These are phyloP conservation scores for Chrysomela aeneicollis DNA, from an alignment of 2,888 invertebrate species.

Conservation along the genomic window DNA sequence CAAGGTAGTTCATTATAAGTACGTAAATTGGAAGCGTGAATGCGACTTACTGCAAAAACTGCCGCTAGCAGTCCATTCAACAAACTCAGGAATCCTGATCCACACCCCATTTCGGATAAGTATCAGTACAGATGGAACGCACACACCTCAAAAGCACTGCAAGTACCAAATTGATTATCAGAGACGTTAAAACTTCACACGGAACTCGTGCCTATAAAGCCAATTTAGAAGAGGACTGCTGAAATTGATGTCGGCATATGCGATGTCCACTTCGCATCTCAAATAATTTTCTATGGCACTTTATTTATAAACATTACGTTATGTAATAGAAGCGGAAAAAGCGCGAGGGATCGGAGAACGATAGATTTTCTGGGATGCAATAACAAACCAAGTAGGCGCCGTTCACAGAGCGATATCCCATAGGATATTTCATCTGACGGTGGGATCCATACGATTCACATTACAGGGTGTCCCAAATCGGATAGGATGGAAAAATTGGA, in stretches of 20 bases:
- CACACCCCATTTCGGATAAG: constrained; percentile 8
- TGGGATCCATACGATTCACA: too few species aligned
- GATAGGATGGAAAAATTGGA: too few species aligned
- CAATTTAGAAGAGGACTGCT: constrained; percentile 3
- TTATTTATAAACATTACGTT: constrained; percentile 22
- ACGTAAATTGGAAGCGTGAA: background rate
- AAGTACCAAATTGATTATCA: too few species aligned
- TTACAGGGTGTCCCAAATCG: too few species aligned
- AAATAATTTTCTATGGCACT: too few species aligned
- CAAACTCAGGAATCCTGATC: constrained; percentile 12
- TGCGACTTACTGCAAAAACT: constrained; percentile 17
- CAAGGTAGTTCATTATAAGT: too few species aligned
- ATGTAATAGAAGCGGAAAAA: constrained; percentile 3
- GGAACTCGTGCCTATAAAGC: background rate
- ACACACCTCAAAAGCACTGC: too few species aligned
- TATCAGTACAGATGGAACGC: background rate
- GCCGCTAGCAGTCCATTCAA: constrained; percentile 13
- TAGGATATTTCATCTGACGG: background rate
- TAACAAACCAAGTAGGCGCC: background rate
- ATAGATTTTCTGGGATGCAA: background rate
- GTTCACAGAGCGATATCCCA: background rate
- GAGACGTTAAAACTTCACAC: background rate
- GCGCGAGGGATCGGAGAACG: constrained; percentile 2
- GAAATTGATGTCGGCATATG: background rate
- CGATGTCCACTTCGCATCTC: background rate